These are phyloP conservation scores for Elymnias hypermnestra DNA, from an alignment of 1,140 invertebrate genomes.

Conservation along the genomic window DNA sequence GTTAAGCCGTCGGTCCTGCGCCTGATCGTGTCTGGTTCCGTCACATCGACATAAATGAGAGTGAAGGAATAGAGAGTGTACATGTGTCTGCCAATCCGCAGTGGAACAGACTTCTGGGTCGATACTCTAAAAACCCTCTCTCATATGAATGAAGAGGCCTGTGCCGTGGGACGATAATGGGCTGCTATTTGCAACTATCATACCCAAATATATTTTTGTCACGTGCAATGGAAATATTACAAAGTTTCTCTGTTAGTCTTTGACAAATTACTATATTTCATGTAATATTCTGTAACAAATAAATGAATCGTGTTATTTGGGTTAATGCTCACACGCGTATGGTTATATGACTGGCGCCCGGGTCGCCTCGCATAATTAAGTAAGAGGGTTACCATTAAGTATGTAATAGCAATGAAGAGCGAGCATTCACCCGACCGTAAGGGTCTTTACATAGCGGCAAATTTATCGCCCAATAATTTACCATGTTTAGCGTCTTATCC, in stretches of 20 bases:
- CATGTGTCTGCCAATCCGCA: too few species aligned
- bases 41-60: too few species aligned
- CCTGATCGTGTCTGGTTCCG: too few species aligned
- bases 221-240: too few species aligned
- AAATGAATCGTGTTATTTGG: constrained; percentile 36
- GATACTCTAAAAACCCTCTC: too few species aligned
- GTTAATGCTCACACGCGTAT: constrained; percentile 23
- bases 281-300: constrained; percentile 26
- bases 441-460: constrained; percentile 41
- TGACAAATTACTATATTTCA: constrained; percentile 35
- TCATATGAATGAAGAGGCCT: too few species aligned
- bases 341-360: constrained; percentile 29
- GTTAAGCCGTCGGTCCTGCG: too few species aligned
- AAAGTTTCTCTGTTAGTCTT: constrained; percentile 1
- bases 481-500: constrained; percentile 21
- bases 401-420: constrained; percentile 62
- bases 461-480: constrained; percentile 48
- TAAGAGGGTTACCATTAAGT: constrained; percentile 67
- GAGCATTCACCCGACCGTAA: constrained; percentile 35
- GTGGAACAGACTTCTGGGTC: too few species aligned
- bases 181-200: too few species aligned
- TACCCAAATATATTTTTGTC: too few species aligned
- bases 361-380: constrained; percentile 64
- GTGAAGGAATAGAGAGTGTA: too few species aligned
- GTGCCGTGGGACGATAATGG: too few species aligned